Percentiles rank a stretch among this genome's conserved stretches.
phyloP scores from a whole-genome alignment of 2,888 invertebrate genomes.

The Dicranocentrus wangi region DNA sequence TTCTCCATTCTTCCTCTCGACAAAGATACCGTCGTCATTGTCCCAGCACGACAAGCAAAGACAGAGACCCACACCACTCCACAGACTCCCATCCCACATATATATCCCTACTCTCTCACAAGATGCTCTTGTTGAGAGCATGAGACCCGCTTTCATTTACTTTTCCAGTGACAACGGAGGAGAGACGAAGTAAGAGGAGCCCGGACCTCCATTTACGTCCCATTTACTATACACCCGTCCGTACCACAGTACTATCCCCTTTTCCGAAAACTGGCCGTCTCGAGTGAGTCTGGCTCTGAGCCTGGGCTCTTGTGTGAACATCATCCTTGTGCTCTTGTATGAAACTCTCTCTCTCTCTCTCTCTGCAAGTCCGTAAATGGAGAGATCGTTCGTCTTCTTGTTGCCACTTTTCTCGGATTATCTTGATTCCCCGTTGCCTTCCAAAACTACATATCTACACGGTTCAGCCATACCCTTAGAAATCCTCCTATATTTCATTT shows the following conservation, averaged over 20 bases:
- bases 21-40: not conserved
- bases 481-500: not conserved
- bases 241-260: slow-evolving; percentile 21
- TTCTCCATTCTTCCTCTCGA: slow-evolving; percentile 17
- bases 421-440: slow-evolving; percentile 37
- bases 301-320: no score
- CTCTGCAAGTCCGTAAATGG: slow-evolving; percentile 11
- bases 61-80: not conserved
- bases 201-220: slow-evolving; percentile 44
- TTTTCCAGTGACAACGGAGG: not conserved
- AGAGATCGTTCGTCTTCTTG: slow-evolving; percentile 48
- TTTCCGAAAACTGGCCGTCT: not conserved
- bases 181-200: slow-evolving; percentile 11
- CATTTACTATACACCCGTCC: slow-evolving; percentile 42
- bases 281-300: not conserved
- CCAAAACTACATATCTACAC: not conserved
- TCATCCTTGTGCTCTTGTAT: not conserved
- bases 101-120: no score
- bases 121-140: no score
- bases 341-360: slow-evolving; percentile 16
- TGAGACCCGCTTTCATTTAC: slow-evolving; percentile 30
- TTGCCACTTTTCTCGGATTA: slow-evolving; percentile 57
- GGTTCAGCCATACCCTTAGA: slow-evolving; percentile 10
- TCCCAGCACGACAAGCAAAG: not conserved
- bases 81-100: no score